A percentile compares a stretch with the other conserved stretches of the same genome.
phyloP scores from a whole-genome alignment of 2,888 invertebrate genomes.

The Orgyia antiqua region DNA sequence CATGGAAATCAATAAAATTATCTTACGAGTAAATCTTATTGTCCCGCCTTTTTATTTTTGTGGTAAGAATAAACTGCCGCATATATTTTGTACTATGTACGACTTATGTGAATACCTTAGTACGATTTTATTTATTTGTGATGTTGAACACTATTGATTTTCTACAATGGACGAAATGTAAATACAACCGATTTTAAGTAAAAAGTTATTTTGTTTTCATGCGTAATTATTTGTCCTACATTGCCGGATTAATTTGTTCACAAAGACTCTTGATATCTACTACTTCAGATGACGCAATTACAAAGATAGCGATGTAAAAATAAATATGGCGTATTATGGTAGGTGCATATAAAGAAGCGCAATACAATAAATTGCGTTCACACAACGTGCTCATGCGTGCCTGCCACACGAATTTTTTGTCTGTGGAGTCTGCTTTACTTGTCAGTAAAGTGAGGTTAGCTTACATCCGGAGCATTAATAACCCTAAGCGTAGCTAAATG shows the following conservation, averaged over 20 bases:
- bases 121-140: slow-evolving; percentile 78
- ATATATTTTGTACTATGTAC: slow-evolving; percentile 65
- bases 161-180: slow-evolving; percentile 77
- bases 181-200: slow-evolving; percentile 79
- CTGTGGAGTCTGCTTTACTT: too few species aligned
- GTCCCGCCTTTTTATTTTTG: slow-evolving; percentile 68
- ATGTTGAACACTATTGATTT: slow-evolving; percentile 77
- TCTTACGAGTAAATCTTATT: slow-evolving; percentile 58
- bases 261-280: background rate
- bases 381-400: too few species aligned
- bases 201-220: slow-evolving; percentile 75
- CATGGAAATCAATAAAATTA: slow-evolving; percentile 59
- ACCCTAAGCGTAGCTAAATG: too few species aligned
- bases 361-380: slow-evolving; percentile 30
- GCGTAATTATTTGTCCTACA: slow-evolving; percentile 67
- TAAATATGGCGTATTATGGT: slow-evolving; percentile 41
- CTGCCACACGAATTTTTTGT: too few species aligned
- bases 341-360: slow-evolving; percentile 27
- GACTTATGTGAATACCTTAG: slow-evolving; percentile 73
- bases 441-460: too few species aligned
- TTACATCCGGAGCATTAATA: too few species aligned
- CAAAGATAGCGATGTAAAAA: slow-evolving; percentile 39
- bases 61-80: slow-evolving; percentile 68
- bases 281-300: slow-evolving; percentile 13
- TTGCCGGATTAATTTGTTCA: too few species aligned